Evolutionary conservation across 2,888 invertebrate species (phyloP).

Genomic region (Eupithecia abbreviata): DNA sequence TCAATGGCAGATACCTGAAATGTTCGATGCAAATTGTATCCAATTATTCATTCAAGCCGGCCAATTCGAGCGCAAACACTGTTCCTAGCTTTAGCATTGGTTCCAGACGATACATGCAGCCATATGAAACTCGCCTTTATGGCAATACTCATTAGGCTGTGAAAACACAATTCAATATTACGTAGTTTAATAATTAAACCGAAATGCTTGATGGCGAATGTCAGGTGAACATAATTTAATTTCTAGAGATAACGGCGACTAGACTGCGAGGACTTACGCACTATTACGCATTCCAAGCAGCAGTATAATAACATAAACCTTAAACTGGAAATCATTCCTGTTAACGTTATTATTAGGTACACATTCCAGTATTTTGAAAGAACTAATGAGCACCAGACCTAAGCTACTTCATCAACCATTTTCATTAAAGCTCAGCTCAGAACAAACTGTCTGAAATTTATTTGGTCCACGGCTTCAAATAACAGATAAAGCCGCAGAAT

Average conservation of each 20-base stretch:
- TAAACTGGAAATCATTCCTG: no score
- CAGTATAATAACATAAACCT: no score
- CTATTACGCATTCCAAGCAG: no score
- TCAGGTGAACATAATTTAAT: no score
- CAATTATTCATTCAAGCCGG: slow-evolving; percentile 16
- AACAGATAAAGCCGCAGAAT: slow-evolving; percentile 23
- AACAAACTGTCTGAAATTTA: slow-evolving; percentile 23
- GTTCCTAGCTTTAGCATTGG: background rate
- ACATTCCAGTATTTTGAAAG: background rate
- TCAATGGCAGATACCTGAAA: slow-evolving; percentile 10
- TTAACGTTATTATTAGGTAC: no score
- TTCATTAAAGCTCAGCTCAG: background rate
- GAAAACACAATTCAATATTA: background rate
- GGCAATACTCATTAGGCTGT: background rate
- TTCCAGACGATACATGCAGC: no score
- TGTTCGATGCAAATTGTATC: slow-evolving; percentile 16
- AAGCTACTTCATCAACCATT: background rate
- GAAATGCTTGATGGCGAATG: no score
- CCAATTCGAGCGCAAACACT: slow-evolving; percentile 13
- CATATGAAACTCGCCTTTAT: no score
- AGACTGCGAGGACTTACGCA: no score
- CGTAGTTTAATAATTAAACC: no score
- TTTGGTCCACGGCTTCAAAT: slow-evolving; percentile 18
- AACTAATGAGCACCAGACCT: background rate
- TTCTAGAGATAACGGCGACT: no score